Base-by-base conservation (phyloP, 1,140 invertebrate genomes). In the Anastrepha obliqua region DNA sequence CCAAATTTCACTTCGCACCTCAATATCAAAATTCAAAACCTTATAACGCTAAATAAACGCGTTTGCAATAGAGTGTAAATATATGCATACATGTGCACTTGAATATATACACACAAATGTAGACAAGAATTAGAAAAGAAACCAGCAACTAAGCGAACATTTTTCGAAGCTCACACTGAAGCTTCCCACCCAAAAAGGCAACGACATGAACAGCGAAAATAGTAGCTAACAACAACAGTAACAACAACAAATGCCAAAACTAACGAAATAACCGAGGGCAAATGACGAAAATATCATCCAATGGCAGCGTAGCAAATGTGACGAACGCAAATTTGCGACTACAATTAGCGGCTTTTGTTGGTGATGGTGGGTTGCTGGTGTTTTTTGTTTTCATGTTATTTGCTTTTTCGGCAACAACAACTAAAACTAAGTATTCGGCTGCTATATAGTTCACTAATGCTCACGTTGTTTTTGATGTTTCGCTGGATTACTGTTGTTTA, bases 251-350 rank as follows among this genome's bases (percentile, higher is more conserved):
- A 60, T 11, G 17, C 5, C 20, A 8, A 20, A 29, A 67, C 64
- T 3, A 67, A 67, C 8, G 20, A 67, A 67, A 67, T 29, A 67
- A 67, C 64, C 64, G 64, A 67, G 39, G 64, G 64, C 64, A 67
- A 67, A 67, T 39, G 64, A 67, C 64, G 29, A 67, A 67, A 67
- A 67, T 67, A 67, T 39, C 64, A n/a, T 67, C 64, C 64, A 67
- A 67, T 67, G 64, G 29, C 64, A 67, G 64, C 64, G 7, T 29
- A 42, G 11, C 64, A 20, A 67, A 20, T 67, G 64, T 67, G 64
- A 67, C 64, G 64, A 67, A 67, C 64, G 13, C 20, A 42, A 67
- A 67, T 39, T 67, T 67, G 64, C 20, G 64, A 39, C 64, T 39
- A 67, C 64, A 67, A 67, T 67, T 67, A 67, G 64, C 29, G 29